Base-by-base conservation (phyloP, 1,140 invertebrate genomes). In the Bombus superbus region DNA sequence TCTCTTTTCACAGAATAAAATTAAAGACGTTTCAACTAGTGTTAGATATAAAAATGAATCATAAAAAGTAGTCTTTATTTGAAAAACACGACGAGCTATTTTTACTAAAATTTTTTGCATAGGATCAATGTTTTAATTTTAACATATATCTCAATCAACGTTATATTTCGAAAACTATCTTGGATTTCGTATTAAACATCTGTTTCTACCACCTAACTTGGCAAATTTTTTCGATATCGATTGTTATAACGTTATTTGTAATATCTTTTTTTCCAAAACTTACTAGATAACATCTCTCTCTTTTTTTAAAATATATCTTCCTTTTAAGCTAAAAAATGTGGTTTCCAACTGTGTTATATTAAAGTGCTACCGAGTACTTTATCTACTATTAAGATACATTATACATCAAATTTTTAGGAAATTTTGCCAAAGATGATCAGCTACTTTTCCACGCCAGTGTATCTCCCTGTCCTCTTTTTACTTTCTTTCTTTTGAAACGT, bases 401-500 rank as follows among this genome's bases (percentile, higher is more conserved):
- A n/a, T 62, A 2, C 3, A n/a, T 11, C 3, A 62, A 62, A 62
- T 66, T 66, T 35, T 9, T n/a, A 9, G 15, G 11, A 32, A 18
- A 66, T 32, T 53, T 53, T 53, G 47, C 47, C 6, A 25, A 10
- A 11, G 1, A 68, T 3, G 22, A 68, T 25, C 22, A 38, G 35
- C 18, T 22, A 38, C 66, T 68, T 68, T 68, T 68, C 25, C 35
- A 68, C 35, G 35, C 35, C 32, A 68, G 9, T 68, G 22, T 22
- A 25, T 38, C 35, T 38, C 18, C 28, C 59, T 47, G 28, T 35
- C 15, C 5, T n/a, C 32, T 59, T 62, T 44, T 81, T 72, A 78
- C 69, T 62, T 68, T 47, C 42, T 28, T 35, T 38, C 76, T 80
- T 86, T 35, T 28, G 57, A 69, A 74, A 79, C 73, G 42, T 77